Percentiles rank a stretch among this genome's conserved stretches.
These are phyloP conservation scores for Halictus rubicundus DNA, from an alignment of 1,140 invertebrate species.

Conservation along the genomic window DNA sequence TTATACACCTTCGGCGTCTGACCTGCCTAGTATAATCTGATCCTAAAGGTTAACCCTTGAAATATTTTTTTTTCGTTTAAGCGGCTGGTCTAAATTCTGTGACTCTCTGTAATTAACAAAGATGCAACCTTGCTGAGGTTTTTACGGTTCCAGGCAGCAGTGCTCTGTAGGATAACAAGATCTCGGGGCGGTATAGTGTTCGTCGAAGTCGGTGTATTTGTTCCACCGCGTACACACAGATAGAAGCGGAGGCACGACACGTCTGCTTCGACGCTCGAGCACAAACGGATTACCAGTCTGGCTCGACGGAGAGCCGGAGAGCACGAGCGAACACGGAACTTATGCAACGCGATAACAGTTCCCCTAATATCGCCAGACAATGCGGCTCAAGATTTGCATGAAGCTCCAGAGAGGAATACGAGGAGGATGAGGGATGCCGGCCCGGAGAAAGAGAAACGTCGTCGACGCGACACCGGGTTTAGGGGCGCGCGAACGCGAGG, in stretches of 20 bases:
- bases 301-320: conserved; percentile 40
- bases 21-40: no score
- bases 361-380: conserved; percentile 64
- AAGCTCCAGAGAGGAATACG: conserved; percentile 28
- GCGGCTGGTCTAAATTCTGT: no score
- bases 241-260: conserved; percentile 19
- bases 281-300: conserved; percentile 35
- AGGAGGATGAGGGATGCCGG: neutral
- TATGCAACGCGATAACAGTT: conserved; percentile 67
- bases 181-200: neutral
- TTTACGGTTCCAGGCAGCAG: no score
- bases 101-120: no score
- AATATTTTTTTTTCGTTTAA: no score
- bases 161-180: no score
- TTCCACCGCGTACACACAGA: neutral
- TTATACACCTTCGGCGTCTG: no score
- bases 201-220: neutral
- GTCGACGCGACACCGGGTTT: neutral
- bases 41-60: no score
- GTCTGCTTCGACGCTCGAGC: conserved; percentile 50
- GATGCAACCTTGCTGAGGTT: no score
- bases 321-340: conserved; percentile 57
- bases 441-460: conserved; percentile 7
- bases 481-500: no score
- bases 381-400: conserved; percentile 65